Evolutionary conservation across 2,113 vertebrate genomes (phyloP).

Genomic region (Gallinago paraguaiae): DNA sequence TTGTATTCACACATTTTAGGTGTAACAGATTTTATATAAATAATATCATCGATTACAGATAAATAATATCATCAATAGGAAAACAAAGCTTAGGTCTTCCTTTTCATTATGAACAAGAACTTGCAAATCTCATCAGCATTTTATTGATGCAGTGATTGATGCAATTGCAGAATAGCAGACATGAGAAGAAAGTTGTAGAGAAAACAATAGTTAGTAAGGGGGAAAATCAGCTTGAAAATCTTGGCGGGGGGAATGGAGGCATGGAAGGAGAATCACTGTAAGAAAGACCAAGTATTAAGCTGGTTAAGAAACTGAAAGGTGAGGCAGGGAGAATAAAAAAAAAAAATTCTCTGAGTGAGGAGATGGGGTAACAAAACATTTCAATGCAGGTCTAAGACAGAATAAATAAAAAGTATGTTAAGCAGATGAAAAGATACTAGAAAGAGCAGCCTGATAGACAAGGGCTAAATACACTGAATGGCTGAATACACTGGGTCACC

Average conservation of each 20-base stretch:
- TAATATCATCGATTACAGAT: background rate
- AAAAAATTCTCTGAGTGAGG: background rate
- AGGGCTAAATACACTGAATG: background rate
- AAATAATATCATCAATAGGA: background rate
- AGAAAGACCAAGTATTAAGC: background rate
- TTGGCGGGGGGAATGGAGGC: rapidly evolving
- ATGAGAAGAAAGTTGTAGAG: background rate
- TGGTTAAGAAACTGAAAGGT: conserved; percentile 47
- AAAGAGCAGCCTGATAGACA: background rate
- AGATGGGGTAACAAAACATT: background rate
- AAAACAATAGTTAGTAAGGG: background rate
- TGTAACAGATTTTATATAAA: background rate
- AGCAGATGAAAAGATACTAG: background rate
- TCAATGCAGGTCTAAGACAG: background rate
- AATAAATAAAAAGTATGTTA: background rate
- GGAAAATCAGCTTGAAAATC: conserved; percentile 5
- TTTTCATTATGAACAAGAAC: background rate
- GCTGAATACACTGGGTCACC: background rate
- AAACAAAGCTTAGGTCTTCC: background rate
- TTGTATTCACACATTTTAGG: background rate
- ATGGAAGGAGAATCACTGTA: background rate
- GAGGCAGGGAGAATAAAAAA: conserved; percentile 1
- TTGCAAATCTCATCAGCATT: background rate
- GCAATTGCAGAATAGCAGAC: background rate
- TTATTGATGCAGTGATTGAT: background rate